These are phyloP conservation scores for Marmota flaviventris DNA, from an alignment of 2,113 vertebrate species.

Conservation along the genomic window DNA sequence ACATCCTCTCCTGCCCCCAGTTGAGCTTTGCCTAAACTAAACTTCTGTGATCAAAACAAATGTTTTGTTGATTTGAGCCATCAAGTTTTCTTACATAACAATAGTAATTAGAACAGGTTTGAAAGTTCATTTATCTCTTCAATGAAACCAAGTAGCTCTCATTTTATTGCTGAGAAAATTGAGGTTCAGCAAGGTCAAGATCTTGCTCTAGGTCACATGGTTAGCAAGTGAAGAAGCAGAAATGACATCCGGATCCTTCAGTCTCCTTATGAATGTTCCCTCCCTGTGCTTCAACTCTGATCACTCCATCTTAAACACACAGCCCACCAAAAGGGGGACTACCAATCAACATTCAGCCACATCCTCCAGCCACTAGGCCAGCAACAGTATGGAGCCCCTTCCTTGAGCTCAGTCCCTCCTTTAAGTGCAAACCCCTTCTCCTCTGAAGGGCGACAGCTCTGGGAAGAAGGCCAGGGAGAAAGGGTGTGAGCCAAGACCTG, in stretches of 20 bases:
- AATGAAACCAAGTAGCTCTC: neutral
- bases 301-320: neutral
- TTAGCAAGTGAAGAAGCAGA: neutral
- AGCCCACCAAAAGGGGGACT: neutral
- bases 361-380: neutral
- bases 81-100: neutral
- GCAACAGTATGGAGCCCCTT: neutral
- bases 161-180: conserved; percentile 3
- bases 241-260: neutral
- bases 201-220: neutral
- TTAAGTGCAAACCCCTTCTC: conserved; percentile 57
- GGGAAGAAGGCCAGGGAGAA: conserved; percentile 75
- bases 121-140: neutral
- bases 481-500: conserved; percentile 71
- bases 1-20: neutral
- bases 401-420: neutral
- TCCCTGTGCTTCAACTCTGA: neutral
- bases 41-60: conserved; percentile 25
- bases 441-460: conserved; percentile 78
- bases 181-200: neutral
- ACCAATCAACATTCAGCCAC: neutral
- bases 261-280: neutral
- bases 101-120: neutral
- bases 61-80: neutral
- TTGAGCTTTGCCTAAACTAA: neutral